Evolutionary conservation across 2,888 invertebrate species (phyloP).

Genomic region (Odontocolon sp.): DNA sequence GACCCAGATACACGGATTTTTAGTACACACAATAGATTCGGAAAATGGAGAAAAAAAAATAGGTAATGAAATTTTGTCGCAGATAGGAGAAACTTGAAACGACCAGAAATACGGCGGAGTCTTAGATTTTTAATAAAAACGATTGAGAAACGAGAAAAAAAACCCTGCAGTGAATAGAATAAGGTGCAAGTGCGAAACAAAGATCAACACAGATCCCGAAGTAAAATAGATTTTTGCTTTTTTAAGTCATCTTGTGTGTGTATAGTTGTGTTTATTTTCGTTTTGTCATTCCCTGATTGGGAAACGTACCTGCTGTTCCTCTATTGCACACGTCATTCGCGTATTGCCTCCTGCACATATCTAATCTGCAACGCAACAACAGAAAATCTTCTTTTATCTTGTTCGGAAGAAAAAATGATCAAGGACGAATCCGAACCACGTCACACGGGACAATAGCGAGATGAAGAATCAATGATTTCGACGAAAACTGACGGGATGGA

Average conservation of each 20-base stretch:
- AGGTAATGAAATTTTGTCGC: conserved; percentile 14
- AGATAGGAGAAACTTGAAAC: conserved; percentile 33
- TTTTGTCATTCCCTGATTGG: conserved; percentile 59
- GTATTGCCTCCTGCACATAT: conserved; percentile 98
- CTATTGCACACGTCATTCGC: conserved; percentile 98
- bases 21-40: conserved; percentile 34
- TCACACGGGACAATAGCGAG: conserved; percentile 69
- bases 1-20: conserved; percentile 32
- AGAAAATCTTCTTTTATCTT: conserved; percentile 80
- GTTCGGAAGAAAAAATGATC: neutral
- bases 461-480: neutral
- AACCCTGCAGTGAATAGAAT: conserved; percentile 48
- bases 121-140: neutral
- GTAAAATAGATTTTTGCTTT: conserved; percentile 60
- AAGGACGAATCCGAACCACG: conserved; percentile 59
- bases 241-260: conserved; percentile 54
- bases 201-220: conserved; percentile 43
- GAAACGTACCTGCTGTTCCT: conserved; percentile 96
- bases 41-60: conserved; percentile 5
- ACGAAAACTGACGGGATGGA: neutral
- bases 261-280: conserved; percentile 38
- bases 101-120: neutral
- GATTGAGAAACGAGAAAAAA: conserved; percentile 30
- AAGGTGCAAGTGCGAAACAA: conserved; percentile 56
- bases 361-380: conserved; percentile 94